Conservation (phyloP, 2,797 vertebrate genomes). For the Paratrypauchen microcephalus region DNA sequence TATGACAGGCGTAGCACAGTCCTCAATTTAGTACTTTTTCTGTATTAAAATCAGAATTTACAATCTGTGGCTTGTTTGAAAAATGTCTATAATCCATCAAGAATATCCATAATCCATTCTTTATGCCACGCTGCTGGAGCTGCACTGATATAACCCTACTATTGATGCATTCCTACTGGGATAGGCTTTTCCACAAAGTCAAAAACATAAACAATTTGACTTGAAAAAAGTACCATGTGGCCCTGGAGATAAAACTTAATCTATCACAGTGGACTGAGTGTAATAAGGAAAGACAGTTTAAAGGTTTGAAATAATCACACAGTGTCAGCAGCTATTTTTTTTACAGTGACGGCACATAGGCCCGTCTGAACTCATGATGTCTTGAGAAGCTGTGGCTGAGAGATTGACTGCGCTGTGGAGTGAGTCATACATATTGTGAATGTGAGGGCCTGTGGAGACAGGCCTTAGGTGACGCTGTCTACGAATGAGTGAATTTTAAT, state of each 20-base stretch:
- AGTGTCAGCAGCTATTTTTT: conserved; percentile 69
- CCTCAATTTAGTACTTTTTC: conserved; percentile 32
- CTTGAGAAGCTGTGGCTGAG: conserved; percentile 36
- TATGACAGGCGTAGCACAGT: too few relatives aligned
- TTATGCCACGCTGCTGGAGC: conserved; percentile 24
- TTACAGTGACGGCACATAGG: conserved; percentile 41
- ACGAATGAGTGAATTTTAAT: neutral
- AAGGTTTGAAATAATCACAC: conserved; percentile 74
- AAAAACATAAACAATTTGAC: conserved; percentile 70
- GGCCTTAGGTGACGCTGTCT: neutral
- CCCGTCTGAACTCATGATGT: conserved; percentile 52
- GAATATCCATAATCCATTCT: conserved; percentile 52
- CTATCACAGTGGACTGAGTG: conserved; percentile 63
- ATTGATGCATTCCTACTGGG: conserved; percentile 51
- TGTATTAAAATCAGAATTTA: conserved; percentile 65
- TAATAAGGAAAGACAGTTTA: conserved; percentile 71
- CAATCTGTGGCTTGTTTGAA: too few relatives aligned
- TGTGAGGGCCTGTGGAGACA: conserved; percentile 42
- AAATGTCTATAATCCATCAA: conserved; percentile 52
- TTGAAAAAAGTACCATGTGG: conserved; percentile 55
- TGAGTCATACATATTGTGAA: conserved; percentile 24
- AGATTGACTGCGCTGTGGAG: conserved; percentile 30
- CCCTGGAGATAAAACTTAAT: conserved; percentile 69
- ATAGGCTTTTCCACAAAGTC: conserved; percentile 41
- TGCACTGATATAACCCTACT: conserved; percentile 52